Evolutionary conservation across 2,113 vertebrate genomes (phyloP).

Genomic region (Anthoscopus minutus): DNA sequence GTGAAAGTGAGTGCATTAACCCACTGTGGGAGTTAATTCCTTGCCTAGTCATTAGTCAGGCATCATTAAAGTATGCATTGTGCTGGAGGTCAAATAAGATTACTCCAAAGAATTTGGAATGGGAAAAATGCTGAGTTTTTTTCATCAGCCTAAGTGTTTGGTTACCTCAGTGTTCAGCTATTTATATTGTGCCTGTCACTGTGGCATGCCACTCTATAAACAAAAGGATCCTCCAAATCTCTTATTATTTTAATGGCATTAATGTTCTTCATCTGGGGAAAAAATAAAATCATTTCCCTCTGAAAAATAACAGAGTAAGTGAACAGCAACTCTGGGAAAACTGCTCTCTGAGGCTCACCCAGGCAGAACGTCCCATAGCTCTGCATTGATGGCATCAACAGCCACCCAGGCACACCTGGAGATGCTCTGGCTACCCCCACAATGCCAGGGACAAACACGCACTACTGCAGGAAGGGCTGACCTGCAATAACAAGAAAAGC

Average conservation of each 20-base stretch:
- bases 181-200: slow-evolving; percentile 40
- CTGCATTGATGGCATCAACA: rapidly evolving
- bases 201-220: slow-evolving; percentile 20
- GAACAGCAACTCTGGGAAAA: background rate
- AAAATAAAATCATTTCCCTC: background rate
- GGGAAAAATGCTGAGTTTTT: slow-evolving; percentile 31
- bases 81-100: slow-evolving; percentile 53
- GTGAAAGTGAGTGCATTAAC: slow-evolving; percentile 32
- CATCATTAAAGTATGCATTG: slow-evolving; percentile 41
- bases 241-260: slow-evolving; percentile 41
- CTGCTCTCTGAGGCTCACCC: background rate
- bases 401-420: background rate
- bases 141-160: background rate
- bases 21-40: slow-evolving; percentile 33
- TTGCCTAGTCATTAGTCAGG: slow-evolving; percentile 37
- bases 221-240: slow-evolving; percentile 22
- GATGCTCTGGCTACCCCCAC: background rate
- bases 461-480: background rate
- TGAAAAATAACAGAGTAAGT: background rate
- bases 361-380: background rate
- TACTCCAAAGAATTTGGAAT: slow-evolving; percentile 54
- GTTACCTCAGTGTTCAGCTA: slow-evolving; percentile 39
- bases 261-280: background rate
- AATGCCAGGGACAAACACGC: background rate
- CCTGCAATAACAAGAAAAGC: rapidly evolving